A percentile compares a stretch with the other conserved stretches of the same genome.
These are phyloP conservation scores for Scaptomyza flava DNA, from an alignment of 2,888 invertebrate genomes.

Conservation along the genomic window DNA sequence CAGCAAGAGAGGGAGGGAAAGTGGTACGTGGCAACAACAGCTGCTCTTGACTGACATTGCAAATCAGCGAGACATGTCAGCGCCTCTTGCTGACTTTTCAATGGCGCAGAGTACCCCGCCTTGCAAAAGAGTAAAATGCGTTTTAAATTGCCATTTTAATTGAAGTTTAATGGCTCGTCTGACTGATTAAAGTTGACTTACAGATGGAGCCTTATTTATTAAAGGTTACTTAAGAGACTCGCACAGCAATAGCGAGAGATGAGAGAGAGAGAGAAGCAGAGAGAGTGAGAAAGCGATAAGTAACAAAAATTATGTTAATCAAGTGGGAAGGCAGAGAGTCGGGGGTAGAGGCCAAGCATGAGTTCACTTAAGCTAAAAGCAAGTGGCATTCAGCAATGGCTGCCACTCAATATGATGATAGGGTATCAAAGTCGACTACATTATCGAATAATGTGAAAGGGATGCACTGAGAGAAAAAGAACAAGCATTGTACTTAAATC, in stretches of 20 bases:
- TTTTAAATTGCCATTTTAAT: constrained; percentile 70
- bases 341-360: constrained; percentile 11
- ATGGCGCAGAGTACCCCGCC: neutral
- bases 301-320: constrained; percentile 66
- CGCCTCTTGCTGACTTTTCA: constrained; percentile 52
- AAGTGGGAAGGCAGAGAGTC: constrained; percentile 23
- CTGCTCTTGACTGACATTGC: constrained; percentile 72
- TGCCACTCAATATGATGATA: constrained; percentile 67
- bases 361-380: constrained; percentile 16
- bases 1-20: constrained; percentile 3
- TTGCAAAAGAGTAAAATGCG: constrained; percentile 52
- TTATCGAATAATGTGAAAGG: constrained; percentile 65
- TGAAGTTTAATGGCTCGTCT: constrained; percentile 63
- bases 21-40: constrained; percentile 46
- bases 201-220: constrained; percentile 36
- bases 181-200: constrained; percentile 68
- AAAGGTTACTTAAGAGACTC: constrained; percentile 29
- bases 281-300: constrained; percentile 12
- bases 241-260: neutral
- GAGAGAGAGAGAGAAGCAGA: neutral
- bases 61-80: constrained; percentile 66
- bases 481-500: neutral
- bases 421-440: constrained; percentile 56
- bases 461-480: neutral
- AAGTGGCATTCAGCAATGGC: constrained; percentile 14